phyloP scores from a whole-genome alignment of 2,888 invertebrate species.

The Eupithecia pulchellata region DNA sequence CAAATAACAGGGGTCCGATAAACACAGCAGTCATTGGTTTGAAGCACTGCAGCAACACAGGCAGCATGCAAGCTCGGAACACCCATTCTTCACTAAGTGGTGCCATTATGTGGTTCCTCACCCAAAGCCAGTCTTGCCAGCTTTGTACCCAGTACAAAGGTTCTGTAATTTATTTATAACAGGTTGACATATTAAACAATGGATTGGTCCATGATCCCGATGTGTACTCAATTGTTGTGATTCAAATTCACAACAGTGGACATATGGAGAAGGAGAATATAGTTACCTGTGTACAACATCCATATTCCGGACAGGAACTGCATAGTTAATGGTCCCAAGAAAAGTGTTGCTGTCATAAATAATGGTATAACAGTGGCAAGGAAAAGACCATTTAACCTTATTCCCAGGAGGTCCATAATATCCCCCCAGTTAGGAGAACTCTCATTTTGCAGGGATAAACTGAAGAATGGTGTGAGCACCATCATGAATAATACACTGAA shows the following conservation, averaged over 20 bases:
- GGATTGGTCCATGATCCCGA: neutral
- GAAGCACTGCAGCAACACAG: constrained; percentile 93
- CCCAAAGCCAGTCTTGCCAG: constrained; percentile 91
- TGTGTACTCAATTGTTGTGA: neutral
- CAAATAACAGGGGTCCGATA: constrained; percentile 95
- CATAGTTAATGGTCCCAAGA: constrained; percentile 93
- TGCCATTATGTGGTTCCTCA: constrained; percentile 95
- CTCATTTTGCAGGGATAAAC: constrained; percentile 89
- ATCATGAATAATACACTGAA: constrained; percentile 93
- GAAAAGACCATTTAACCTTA: constrained; percentile 90
- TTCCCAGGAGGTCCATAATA: constrained; percentile 90
- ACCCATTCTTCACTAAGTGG: constrained; percentile 98
- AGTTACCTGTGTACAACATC: constrained; percentile 88
- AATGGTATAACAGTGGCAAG: constrained; percentile 91
- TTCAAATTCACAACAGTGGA: neutral
- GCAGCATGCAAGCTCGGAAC: constrained; percentile 97
- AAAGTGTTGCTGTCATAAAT: constrained; percentile 91
- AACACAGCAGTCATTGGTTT: constrained; percentile 90
- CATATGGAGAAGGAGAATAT: constrained; percentile 10
- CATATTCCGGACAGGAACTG: constrained; percentile 89
- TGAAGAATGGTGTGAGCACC: constrained; percentile 91
- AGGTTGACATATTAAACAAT: neutral
- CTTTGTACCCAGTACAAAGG: constrained; percentile 90
- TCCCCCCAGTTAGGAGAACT: constrained; percentile 86
- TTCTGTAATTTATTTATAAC: constrained; percentile 79